Conservation (phyloP, 2,888 invertebrate genomes). For the Ormyrus pomaceus region DNA sequence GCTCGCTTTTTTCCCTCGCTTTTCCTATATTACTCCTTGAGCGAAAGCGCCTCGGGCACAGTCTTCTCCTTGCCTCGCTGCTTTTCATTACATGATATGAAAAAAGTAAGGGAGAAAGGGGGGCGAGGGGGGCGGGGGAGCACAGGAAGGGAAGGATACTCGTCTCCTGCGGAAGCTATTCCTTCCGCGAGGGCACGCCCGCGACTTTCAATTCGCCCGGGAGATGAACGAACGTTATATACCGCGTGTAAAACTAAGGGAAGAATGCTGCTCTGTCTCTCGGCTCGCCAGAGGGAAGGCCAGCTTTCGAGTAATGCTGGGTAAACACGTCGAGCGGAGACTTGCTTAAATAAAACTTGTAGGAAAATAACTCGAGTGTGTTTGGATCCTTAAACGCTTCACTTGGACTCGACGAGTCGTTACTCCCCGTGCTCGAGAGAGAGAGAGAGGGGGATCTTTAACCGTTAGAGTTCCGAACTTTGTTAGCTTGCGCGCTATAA, state of each 20-base stretch:
- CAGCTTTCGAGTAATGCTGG: conserved; percentile 49
- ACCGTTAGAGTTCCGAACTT: conserved; percentile 17
- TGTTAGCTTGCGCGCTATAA: neutral
- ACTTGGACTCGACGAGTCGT: conserved; percentile 37
- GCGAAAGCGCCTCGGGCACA: conserved; percentile 35
- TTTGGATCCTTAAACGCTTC: conserved; percentile 39
- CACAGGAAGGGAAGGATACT: conserved; percentile 20
- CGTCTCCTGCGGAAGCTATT: conserved; percentile 38
- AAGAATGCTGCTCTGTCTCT: conserved; percentile 30
- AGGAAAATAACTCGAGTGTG: conserved; percentile 35
- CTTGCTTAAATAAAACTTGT: conserved; percentile 42
- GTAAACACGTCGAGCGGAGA: conserved; percentile 31
- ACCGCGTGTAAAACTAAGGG: neutral
- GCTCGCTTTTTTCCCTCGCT: conserved; percentile 12
- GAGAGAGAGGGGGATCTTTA: conserved; percentile 6
- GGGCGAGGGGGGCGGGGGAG: neutral
- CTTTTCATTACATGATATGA: conserved; percentile 56
- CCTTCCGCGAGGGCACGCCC: conserved; percentile 37
- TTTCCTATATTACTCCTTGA: conserved; percentile 28
- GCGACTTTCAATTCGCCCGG: conserved; percentile 47
- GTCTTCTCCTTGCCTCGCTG: conserved; percentile 42
- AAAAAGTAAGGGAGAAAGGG: conserved; percentile 3
- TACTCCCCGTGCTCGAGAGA: neutral
- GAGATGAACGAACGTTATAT: conserved; percentile 28
- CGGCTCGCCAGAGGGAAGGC: conserved; percentile 5